Base-by-base conservation (phyloP, 2,888 invertebrate genomes). In the Cosmorhoe ocellata region DNA sequence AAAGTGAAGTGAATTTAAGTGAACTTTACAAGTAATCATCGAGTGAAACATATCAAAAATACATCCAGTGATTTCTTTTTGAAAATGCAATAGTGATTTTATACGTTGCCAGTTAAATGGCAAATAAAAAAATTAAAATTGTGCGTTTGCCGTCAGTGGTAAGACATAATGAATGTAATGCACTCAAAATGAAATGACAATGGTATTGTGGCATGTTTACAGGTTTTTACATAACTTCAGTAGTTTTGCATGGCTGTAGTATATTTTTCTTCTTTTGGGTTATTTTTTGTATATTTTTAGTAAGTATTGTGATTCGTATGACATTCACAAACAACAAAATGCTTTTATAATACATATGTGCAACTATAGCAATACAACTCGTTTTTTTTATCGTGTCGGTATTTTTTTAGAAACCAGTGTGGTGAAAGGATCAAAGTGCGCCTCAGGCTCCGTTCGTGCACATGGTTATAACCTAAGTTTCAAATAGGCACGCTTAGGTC, bases 141-240 rank as follows among this genome's bases (percentile, higher is more conserved):
- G 80, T 85, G 63, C 86, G 87, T 68, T 89, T 88, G 85, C 88
- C 88, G 67, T 88, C 88, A 66, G 88, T 88, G 88, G 88, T 88
- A 88, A 88, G 88, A 54, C 69, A 64, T 66, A 67, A 70, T 69
- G 63, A 69, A 73, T 74, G 59, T 72, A 70, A 75, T 79, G 79
- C 80, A 78, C 76, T 62, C 58, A 66, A 66, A 69, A 70, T 73
- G 67, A 69, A 66, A 67, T 74, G 64, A 74, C 67, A 72, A 69
- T 74, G 66, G 69, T 66, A 63, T 78, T 78, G 76, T 77, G 74
- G 88, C 88, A 88, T 88, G 88, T 79, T 82, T 83, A 81, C 83
- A 83, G 84, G 83, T 84, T 77, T 84, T 83, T 84, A 85, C 85
- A 82, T 79, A 66, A 69, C 71, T 70, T 66, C 40, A 63, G 69